Base-by-base conservation (phyloP, 2,113 vertebrate genomes). In the Scytalopus superciliaris region DNA sequence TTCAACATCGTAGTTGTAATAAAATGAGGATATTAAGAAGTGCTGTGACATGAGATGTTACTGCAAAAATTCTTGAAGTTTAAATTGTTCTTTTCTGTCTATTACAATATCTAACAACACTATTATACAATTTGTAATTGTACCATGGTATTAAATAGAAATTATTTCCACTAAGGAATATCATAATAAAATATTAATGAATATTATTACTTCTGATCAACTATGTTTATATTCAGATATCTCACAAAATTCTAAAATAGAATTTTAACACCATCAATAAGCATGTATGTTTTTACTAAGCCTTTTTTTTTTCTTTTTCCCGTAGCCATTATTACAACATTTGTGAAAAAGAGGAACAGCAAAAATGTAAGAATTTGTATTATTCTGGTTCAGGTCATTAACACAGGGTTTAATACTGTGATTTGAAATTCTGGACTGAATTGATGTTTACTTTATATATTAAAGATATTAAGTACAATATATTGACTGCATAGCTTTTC, bases 11-110 rank as follows among this genome's bases (percentile, higher is more conserved):
- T 56, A 64, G 49, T 55, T 44, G 21, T 75, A 81, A 40, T 88
- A 35, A 87, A 91, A 91, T 70, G 18, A 53, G 28, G 21, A 40
- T 64, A 70, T 90, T 88, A 74, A 90, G 79, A 89, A 87, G 93
- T 87, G 28, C 62, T 68, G 19, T 64, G 83, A 78, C 47, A 23
- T 39, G 44, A 94, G 90, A 68, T 49, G 33, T 49, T 90, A 44
- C 37, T 78, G 80, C 25, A 87, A 73, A 93, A 94, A 56, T 52
- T 92, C 40, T 60, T 81, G 62, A 78, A 6, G 25, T 77, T 64
- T 64, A 84, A 90, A 82, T 91, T 80, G 55, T 70, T 93, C 79
- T 74, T 85, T 96, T 93, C 44, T 52, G 19, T 74, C 56, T 60
- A 4, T 59, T 59, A 14, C 35, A 87, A 12, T 74, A 60, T 60